Evolutionary conservation across 2,797 vertebrate species (phyloP), one percentile per base, ranked within the genome.

Genomic region (Malacoraja senta): DNA sequence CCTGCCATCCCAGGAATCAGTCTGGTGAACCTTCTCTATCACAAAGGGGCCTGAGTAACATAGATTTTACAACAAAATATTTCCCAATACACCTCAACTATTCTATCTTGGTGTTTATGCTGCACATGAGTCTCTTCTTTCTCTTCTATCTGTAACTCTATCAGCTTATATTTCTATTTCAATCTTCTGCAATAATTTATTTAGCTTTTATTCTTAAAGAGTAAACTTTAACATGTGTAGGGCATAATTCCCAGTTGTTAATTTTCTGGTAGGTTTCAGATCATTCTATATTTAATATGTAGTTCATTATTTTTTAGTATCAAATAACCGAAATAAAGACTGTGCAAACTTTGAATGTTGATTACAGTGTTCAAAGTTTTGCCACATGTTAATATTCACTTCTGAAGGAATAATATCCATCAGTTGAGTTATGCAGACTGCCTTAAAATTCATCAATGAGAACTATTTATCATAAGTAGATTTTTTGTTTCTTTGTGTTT

Each of bases 391-490:
- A 8, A 38, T n/a, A 35, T 74, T 44, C 90, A 74, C 71, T 74
- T 29, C 26, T 76, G 71, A 17, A 92, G 53, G 71, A 76, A 91
- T 90, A 83, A 44, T 63, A 81, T 68, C 29, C 93, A 78, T 80
- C 19, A 95, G 94, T 93, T 93, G 95, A 95, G 95, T 81, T 95
- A 94, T 94, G 94, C 21, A 95, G 94, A 95, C 95, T 95, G 95
- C 95, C 95, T 96, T 95, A 96, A 95, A 79, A 94, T 1, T 95
- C 93, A 94, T 94, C 95, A 94, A 58, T 95, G 94, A 94, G 94
- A 95, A 96, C 96, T 96, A 96, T 95, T 96, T 95, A 94, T 94
- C 94, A 94, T 93, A 94, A 95, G 94, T 91, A 94, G 96, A 94
- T 95, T 96, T 95, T 96, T 95, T 96, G 9, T 68, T 68, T 68